Base-by-base conservation (phyloP, 2,113 vertebrate species). In the Uria lomvia region DNA sequence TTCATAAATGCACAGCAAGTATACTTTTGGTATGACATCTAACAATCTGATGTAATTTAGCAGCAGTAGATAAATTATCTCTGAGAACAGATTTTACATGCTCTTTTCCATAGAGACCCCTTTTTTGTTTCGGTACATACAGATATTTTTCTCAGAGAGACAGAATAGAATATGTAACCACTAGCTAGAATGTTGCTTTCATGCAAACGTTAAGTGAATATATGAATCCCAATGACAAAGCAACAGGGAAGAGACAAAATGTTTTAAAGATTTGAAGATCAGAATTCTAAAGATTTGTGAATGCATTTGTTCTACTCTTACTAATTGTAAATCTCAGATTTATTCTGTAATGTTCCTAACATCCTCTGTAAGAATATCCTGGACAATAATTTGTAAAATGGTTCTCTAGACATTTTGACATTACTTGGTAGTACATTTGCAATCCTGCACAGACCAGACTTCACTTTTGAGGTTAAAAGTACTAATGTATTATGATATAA, bases 21-120 rank as follows among this genome's bases (percentile, higher is more conserved):
- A 21, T 49, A 27, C 2, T 71, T 92, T 84, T 85, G 9, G 2
- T 50, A 88, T 27, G 16, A 73, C 43, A 55, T 50, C 16, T 71
- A 56, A 11, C 13, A 24, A 29, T 34, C 30, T 58, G 20, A 36
- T 58, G 3, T 40, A 43, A 53, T 27, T 58, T 56, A 47, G 5
- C 22, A 68, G 8, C 2, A 2, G 3, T 36, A 71, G 8, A 2
- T 81, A 84, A 78, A n/a, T 1, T 60, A 11, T 2, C 1, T 43
- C 20, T 36, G 5, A 62, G 42, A 71, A 30, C 5, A 77, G 14
- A 45, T 36, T 71, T 85, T 85, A n/a, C 12, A 20, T 29, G 9
- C 4, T 66, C 5, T 75, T 62, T 32, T 66, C 22, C 30, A 22
- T 8, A 34, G 9, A 38, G 8, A 24, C 8, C 0, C 3, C 3